phyloP scores from a whole-genome alignment of 2,113 vertebrate genomes.

The Condylura cristata region DNA sequence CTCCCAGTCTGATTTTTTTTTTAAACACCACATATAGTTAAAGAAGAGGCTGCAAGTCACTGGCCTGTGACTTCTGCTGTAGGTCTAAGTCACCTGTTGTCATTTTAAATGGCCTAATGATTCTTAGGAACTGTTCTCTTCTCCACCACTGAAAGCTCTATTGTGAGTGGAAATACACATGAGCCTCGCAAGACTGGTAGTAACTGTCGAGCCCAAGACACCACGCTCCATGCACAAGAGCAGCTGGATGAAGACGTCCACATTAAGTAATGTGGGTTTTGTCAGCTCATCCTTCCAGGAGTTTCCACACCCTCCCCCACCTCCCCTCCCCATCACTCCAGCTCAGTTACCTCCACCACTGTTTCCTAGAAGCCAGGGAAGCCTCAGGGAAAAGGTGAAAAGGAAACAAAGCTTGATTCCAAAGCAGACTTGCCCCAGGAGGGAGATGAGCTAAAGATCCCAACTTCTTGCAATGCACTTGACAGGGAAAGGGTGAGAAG shows the following conservation, averaged over 20 bases:
- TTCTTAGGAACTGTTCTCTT: background rate
- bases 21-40: background rate
- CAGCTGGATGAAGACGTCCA: background rate
- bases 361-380: background rate
- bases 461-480: background rate
- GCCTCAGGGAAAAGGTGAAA: background rate
- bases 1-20: background rate
- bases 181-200: conserved; percentile 36
- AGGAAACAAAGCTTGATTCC: rapidly evolving
- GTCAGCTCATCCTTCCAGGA: background rate
- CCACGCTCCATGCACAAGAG: rapidly evolving
- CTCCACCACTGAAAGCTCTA: conserved; percentile 28
- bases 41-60: background rate
- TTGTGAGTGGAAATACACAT: background rate
- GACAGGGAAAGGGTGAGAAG: background rate
- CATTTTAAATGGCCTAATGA: background rate
- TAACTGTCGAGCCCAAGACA: background rate
- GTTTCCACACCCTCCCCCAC: no score
- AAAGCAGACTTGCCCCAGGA: background rate
- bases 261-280: background rate
- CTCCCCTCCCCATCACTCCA: background rate
- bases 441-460: background rate
- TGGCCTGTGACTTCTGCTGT: background rate
- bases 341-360: background rate
- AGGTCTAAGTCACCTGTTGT: background rate